Conservation (phyloP, 2,888 invertebrate species). For the Apotomis turbidana region DNA sequence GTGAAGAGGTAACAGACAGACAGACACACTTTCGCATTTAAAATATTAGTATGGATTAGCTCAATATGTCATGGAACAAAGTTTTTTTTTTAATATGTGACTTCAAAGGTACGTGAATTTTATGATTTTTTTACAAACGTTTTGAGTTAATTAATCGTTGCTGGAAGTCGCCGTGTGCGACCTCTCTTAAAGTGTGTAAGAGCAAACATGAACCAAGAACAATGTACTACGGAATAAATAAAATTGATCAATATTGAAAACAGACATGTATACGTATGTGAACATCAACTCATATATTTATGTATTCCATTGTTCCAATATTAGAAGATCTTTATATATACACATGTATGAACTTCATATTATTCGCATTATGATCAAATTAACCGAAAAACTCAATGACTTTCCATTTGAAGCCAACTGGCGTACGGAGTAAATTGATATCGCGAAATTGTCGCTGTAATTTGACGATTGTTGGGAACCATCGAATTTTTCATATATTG, state of each 20-base stretch:
- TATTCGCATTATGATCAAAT: constrained; percentile 9
- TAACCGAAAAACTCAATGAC: constrained; percentile 1
- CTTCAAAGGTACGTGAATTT: too few species aligned
- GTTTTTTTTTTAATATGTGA: too few species aligned
- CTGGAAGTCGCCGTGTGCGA: too few species aligned
- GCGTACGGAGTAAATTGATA: constrained; percentile 4
- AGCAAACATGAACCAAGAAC: too few species aligned
- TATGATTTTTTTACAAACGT: too few species aligned
- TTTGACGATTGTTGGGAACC: constrained; percentile 14
- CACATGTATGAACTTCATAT: background rate
- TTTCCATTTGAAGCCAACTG: background rate
- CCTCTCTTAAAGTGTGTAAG: too few species aligned
- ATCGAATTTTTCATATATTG: background rate
- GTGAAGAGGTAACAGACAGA: too few species aligned
- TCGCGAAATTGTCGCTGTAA: constrained; percentile 3
- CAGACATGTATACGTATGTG: background rate
- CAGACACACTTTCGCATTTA: too few species aligned
- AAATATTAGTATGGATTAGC: too few species aligned
- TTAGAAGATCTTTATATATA: background rate
- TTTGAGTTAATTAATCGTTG: too few species aligned
- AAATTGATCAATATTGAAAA: background rate
- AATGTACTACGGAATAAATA: background rate
- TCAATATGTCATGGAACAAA: too few species aligned
- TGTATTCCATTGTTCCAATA: background rate
- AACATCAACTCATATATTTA: background rate